These are phyloP conservation scores for Drosophila rellima DNA, from an alignment of 2,888 invertebrate genomes.

Conservation along the genomic window DNA sequence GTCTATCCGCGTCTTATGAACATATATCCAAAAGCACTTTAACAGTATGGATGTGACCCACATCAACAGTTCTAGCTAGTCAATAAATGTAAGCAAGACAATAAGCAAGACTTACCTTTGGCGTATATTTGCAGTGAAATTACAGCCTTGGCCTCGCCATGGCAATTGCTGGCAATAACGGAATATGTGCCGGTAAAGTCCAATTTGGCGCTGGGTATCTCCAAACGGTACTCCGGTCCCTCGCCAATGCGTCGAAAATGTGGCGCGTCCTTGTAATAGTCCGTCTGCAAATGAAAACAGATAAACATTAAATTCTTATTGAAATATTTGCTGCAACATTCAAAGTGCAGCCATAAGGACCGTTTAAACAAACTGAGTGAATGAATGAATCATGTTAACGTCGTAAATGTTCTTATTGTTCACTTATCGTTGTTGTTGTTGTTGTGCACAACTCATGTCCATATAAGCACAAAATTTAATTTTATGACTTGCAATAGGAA, in stretches of 20 bases:
- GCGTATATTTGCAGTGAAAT: constrained; percentile 95
- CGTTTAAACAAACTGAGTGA: constrained; percentile 36
- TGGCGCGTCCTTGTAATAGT: constrained; percentile 94
- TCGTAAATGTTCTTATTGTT: constrained; percentile 33
- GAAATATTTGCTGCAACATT: constrained; percentile 20
- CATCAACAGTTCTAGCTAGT: constrained; percentile 23
- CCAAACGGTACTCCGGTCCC: constrained; percentile 93
- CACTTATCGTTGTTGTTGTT: constrained; percentile 33
- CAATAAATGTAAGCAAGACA: constrained; percentile 17
- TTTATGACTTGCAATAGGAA: constrained; percentile 69
- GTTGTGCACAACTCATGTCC: constrained; percentile 70
- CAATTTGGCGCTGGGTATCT: constrained; percentile 94
- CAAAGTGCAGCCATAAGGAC: constrained; percentile 29
- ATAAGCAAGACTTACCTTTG: constrained; percentile 88
- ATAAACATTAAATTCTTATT: constrained; percentile 8
- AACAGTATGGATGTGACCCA: constrained; percentile 5
- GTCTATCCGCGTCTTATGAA: constrained; percentile 82
- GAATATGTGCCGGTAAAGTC: constrained; percentile 96
- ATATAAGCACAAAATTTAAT: constrained; percentile 79
- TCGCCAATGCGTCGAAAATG: constrained; percentile 91
- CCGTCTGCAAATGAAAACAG: constrained; percentile 88
- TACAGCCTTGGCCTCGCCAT: constrained; percentile 94
- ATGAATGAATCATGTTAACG: constrained; percentile 48
- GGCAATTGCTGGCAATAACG: constrained; percentile 92
- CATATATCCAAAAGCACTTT: constrained; percentile 76